Evolutionary conservation across 2,797 vertebrate species (phyloP).

Genomic region (Avahi laniger): DNA sequence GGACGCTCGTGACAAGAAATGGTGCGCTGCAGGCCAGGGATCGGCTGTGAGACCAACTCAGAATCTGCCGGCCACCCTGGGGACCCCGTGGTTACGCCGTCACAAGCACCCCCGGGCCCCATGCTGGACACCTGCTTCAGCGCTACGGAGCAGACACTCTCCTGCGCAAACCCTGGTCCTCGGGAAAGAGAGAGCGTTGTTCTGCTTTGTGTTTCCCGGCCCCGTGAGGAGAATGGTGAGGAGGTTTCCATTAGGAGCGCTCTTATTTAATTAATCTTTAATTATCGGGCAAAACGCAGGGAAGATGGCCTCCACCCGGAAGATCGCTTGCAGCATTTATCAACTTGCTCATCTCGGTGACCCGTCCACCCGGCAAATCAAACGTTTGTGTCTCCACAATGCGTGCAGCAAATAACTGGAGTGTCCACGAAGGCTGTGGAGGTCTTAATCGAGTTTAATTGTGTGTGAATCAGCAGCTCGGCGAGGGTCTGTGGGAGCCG

Average conservation of each 20-base stretch:
- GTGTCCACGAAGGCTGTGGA: constrained; percentile 66
- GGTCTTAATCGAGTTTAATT: constrained; percentile 75
- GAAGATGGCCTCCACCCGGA: constrained; percentile 79
- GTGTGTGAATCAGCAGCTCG: constrained; percentile 69
- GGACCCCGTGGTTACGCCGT: constrained; percentile 48
- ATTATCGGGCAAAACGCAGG: constrained; percentile 81
- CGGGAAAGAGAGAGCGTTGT: constrained; percentile 4
- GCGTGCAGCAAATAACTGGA: constrained; percentile 80
- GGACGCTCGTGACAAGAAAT: rapidly evolving
- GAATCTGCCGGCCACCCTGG: not conserved
- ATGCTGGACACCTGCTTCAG: not conserved
- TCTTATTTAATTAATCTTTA: constrained; percentile 85
- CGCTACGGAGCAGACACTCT: constrained; percentile 44
- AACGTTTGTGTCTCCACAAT: constrained; percentile 73
- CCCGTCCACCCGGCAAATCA: constrained; percentile 80
- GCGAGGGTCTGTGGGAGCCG: not conserved
- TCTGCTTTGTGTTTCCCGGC: constrained; percentile 70
- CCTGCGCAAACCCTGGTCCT: not conserved
- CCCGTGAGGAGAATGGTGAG: constrained; percentile 61
- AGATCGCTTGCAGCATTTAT: constrained; percentile 77
- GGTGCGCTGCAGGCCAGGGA: not conserved
- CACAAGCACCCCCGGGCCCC: not conserved
- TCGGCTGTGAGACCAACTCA: not conserved
- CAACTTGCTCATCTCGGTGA: constrained; percentile 79
- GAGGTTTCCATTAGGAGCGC: constrained; percentile 75